A percentile compares a stretch with the other conserved stretches of the same genome.
Conservation (phyloP, 2,888 invertebrate genomes). For the Sphaerophoria taeniata region DNA sequence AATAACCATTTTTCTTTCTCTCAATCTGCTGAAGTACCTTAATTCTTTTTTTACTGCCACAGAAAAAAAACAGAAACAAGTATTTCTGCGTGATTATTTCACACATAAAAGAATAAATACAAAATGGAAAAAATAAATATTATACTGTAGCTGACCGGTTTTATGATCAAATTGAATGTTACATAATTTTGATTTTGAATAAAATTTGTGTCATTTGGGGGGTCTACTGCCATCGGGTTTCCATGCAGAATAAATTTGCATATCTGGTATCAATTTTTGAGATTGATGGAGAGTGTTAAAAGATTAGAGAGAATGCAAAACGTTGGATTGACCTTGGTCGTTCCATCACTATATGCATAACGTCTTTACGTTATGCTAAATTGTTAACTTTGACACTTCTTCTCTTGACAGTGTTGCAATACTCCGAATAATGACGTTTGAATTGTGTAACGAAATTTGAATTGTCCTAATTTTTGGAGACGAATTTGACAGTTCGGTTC, state of each 20-base stretch:
- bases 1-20: constrained; percentile 35
- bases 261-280: constrained; percentile 56
- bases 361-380: not conserved
- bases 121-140: constrained; percentile 39
- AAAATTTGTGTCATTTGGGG: constrained; percentile 61
- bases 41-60: constrained; percentile 39
- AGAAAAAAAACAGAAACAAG: constrained; percentile 59
- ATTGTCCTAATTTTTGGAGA: constrained; percentile 17
- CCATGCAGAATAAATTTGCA: constrained; percentile 66
- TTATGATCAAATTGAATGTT: constrained; percentile 61
- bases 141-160: constrained; percentile 62
- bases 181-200: constrained; percentile 67
- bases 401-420: too few relatives aligned
- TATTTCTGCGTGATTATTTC: constrained; percentile 64
- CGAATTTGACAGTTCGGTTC: constrained; percentile 7
- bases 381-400: constrained; percentile 50
- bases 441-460: not conserved
- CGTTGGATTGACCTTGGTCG: constrained; percentile 62
- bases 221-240: constrained; percentile 53
- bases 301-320: constrained; percentile 53
- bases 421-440: not conserved
- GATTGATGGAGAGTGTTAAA: not conserved
- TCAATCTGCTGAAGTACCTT: constrained; percentile 15
- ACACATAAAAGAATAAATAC: constrained; percentile 42
- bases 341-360: constrained; percentile 28